Evolutionary conservation across 2,113 vertebrate genomes (phyloP), one percentile per base, ranked within the genome.

Genomic region (Ornithorhynchus anatinus): DNA sequence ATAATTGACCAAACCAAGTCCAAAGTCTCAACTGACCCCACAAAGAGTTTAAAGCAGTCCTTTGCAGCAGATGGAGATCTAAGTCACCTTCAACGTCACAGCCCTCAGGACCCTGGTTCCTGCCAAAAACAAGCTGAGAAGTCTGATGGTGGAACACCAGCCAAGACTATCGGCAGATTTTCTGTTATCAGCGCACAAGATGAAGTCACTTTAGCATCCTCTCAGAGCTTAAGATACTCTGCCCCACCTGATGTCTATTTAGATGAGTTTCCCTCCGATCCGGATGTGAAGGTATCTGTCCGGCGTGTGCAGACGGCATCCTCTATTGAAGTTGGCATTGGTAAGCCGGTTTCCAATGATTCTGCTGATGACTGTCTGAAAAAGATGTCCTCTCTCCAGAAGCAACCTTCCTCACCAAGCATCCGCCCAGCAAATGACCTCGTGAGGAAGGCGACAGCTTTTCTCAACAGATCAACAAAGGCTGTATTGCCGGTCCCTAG

Each of bases 191-290:
- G 95, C 92, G 92, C 89, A 0, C 95, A 96, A 68, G 96, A 97
- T 0, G 95, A 96, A n/a, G 87, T 95, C 42, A 95, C 96, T 3
- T 85, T 95, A 76, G 90, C 91, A 5, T 94, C 93, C 0, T 94
- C 91, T 0, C 84, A 94, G 11, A 94, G 92, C 89, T 88, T 96
- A 82, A 91, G 97, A 53, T 98, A 97, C 87, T 99, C 98, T 0
- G 96, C 98, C 0, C 97, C 97, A 0, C 97, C 97, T 0, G 97
- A 98, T 0, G 96, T 99, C 75, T 99, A 97, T 86, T 83, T 98
- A 88, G 95, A 96, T 4, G 92, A 94, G 29, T 93, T 91, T 3
- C 96, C 95, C 12, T 86, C 93, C 44, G 91, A 93, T 75, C 93
- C 92, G 0, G 95, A 96, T 2, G 45, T 86, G 57, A 92, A 88